Base-by-base conservation (phyloP, 2,888 invertebrate genomes). In the Deroplatys truncata region DNA sequence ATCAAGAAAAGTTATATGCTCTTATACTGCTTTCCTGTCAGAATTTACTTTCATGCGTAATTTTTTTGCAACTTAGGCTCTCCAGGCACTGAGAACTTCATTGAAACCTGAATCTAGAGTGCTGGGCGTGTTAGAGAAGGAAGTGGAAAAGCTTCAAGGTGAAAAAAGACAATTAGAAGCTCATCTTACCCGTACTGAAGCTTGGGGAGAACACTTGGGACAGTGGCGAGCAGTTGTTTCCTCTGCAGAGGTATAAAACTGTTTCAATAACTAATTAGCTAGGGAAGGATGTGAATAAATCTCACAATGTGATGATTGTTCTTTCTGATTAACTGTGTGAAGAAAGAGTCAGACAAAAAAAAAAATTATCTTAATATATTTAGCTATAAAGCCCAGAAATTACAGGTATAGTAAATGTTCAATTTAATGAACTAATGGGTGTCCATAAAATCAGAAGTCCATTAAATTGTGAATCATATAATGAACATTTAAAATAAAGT, bases 171-270 rank as follows among this genome's bases (percentile, higher is more conserved):
- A 97, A 91, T 93, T 98, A 84, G 98, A 98, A 93, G 97, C 97
- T 0, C 98, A 98, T 93, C 94, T 98, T 88, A 95, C 96, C 28
- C 95, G 98, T 84, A 98, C 98, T 0, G 98, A 98, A 93, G 96
- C 97, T 87, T 98, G 98, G 98, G 97, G 97, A 0, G 98, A 98
- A 91, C 97, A 98, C 93, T 94, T 98, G 91, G 98, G 98, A 31
- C 95, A 95, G 91, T 98, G 98, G 98, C 95, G 97, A 90, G 98
- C 98, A 10, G 96, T 96, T 84, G 97, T 98, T 35, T 97, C 97
- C 93, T 97, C 96, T 92, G 97, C 97, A 13, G 97, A 98, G 94
- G 96, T 97, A 94, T 90, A 72, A 72, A 72, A 20, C 25, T 56
- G 56, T 72, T 20, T 43, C 43, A 43, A 8, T 86, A 35, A 31